Conservation (phyloP, 2,888 invertebrate genomes). For the Atherix ibis region DNA sequence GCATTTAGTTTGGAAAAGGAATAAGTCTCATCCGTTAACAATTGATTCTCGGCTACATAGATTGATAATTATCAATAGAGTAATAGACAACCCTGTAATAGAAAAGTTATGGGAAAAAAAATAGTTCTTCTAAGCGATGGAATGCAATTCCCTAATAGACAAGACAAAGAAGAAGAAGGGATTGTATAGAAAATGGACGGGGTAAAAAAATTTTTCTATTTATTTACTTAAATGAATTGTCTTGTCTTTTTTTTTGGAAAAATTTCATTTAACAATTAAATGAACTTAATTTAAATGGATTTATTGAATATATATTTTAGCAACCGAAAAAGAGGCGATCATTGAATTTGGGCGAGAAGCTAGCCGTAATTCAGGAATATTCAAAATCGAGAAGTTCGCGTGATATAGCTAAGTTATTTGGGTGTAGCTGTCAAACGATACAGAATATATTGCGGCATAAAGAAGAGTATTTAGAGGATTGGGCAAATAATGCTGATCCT, state of each 20-base stretch:
- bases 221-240: neutral
- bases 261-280: neutral
- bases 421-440: conserved; percentile 6
- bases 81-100: no score
- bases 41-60: no score
- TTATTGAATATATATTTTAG: no score
- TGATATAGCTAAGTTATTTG: conserved; percentile 4
- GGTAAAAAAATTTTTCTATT: conserved; percentile 30
- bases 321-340: conserved; percentile 9
- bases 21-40: no score
- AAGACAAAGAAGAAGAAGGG: conserved; percentile 6
- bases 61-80: no score
- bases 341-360: conserved; percentile 6
- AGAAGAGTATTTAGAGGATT: conserved; percentile 5
- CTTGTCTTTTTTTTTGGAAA: neutral
- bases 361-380: conserved; percentile 2
- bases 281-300: no score
- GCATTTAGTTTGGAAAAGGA: no score
- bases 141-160: no score
- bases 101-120: no score
- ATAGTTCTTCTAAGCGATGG: no score
- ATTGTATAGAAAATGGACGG: conserved; percentile 16
- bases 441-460: conserved; percentile 6
- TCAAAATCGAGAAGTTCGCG: conserved; percentile 1
- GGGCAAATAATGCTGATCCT: conserved; percentile 7